Evolutionary conservation across 2,797 vertebrate species (phyloP).

Genomic region (Gorsachius magnificus): DNA sequence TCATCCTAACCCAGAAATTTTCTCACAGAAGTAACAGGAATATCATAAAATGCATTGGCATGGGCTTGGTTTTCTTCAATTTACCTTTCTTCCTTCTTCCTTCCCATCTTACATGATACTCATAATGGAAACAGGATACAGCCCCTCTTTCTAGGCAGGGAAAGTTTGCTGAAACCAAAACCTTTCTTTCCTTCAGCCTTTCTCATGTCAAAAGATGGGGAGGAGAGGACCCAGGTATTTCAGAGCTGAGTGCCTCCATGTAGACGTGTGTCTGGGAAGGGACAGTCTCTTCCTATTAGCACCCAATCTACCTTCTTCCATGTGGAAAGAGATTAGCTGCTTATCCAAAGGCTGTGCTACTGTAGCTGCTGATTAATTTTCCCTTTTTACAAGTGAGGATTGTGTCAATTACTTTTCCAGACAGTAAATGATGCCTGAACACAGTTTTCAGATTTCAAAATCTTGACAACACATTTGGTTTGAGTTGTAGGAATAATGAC

Average conservation of each 20-base stretch:
- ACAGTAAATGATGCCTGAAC: not conserved
- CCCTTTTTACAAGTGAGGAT: not conserved
- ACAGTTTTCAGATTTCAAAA: not conserved
- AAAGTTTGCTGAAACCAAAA: not conserved
- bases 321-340: not conserved
- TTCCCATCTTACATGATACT: not conserved
- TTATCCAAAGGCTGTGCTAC: not conserved
- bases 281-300: not conserved
- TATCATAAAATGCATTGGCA: not conserved
- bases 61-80: not conserved
- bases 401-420: not conserved
- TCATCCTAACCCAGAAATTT: not conserved
- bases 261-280: not conserved
- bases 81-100: not conserved
- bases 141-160: not conserved
- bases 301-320: not conserved
- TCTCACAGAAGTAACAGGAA: not conserved
- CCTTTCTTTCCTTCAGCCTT: not conserved
- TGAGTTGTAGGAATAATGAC: not conserved
- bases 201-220: not conserved
- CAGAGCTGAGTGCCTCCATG: not conserved
- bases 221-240: not conserved
- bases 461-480: not conserved
- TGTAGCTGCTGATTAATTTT: not conserved
- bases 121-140: not conserved